Conservation (phyloP, 2,888 invertebrate species). For the Morpho helenor region DNA sequence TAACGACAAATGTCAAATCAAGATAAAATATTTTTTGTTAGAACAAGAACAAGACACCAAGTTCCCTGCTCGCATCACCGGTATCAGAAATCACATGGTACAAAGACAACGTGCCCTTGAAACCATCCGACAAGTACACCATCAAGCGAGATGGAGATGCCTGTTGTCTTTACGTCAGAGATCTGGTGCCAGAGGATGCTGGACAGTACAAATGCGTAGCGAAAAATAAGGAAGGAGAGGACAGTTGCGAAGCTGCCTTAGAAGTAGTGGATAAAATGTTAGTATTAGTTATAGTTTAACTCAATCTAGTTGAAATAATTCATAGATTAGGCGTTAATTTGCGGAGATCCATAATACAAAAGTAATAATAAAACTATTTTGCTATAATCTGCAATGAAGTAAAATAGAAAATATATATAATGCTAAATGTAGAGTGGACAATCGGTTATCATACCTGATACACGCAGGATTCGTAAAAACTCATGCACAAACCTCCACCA, state of each 20-base stretch:
- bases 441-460: no score
- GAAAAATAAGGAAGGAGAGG: conserved; percentile 88
- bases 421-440: no score
- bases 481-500: no score
- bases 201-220: conserved; percentile 89
- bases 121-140: conserved; percentile 84
- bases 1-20: neutral
- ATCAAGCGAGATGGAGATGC: conserved; percentile 88
- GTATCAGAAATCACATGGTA: conserved; percentile 93
- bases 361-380: no score
- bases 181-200: conserved; percentile 83
- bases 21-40: neutral
- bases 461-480: no score
- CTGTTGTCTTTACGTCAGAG: conserved; percentile 86
- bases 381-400: no score
- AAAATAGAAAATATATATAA: no score
- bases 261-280: conserved; percentile 91
- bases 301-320: no score
- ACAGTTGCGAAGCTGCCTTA: conserved; percentile 84
- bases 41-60: conserved; percentile 82
- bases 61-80: conserved; percentile 88
- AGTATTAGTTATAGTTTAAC: conserved; percentile 54
- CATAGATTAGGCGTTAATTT: no score
- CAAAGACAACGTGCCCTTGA: conserved; percentile 87
- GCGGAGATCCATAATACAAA: no score